These are phyloP conservation scores for Maniola jurtina DNA, from an alignment of 1,140 invertebrate species.

Conservation along the genomic window DNA sequence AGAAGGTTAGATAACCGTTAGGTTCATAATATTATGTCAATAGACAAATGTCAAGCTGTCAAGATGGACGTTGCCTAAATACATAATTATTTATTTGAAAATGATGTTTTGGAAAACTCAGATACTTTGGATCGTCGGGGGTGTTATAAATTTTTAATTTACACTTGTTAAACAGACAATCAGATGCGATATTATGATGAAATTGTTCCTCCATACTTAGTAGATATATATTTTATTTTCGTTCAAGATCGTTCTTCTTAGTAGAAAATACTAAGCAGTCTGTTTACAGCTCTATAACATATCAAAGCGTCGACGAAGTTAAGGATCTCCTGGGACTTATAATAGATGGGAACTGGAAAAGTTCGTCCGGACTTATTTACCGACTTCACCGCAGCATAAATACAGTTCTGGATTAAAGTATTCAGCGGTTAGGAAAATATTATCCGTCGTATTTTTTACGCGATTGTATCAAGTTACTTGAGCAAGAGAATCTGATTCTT, in stretches of 20 bases:
- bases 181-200: no score
- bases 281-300: conserved; percentile 30
- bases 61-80: no score
- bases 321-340: conserved; percentile 37
- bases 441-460: conserved; percentile 16
- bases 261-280: conserved; percentile 21
- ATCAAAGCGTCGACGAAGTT: conserved; percentile 46
- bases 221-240: neutral
- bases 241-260: conserved; percentile 7
- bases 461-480: conserved; percentile 14
- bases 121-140: no score
- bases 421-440: conserved; percentile 40
- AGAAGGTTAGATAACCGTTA: no score
- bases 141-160: no score
- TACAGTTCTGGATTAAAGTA: conserved; percentile 55
- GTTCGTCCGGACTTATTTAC: conserved; percentile 47
- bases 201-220: neutral
- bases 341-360: conserved; percentile 42
- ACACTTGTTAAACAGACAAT: no score
- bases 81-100: no score
- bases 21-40: no score
- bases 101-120: no score
- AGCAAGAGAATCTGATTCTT: conserved; percentile 10
- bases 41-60: no score
- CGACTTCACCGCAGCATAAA: conserved; percentile 44